phyloP scores from a whole-genome alignment of 2,113 vertebrate genomes.

The Cottus gobio region DNA sequence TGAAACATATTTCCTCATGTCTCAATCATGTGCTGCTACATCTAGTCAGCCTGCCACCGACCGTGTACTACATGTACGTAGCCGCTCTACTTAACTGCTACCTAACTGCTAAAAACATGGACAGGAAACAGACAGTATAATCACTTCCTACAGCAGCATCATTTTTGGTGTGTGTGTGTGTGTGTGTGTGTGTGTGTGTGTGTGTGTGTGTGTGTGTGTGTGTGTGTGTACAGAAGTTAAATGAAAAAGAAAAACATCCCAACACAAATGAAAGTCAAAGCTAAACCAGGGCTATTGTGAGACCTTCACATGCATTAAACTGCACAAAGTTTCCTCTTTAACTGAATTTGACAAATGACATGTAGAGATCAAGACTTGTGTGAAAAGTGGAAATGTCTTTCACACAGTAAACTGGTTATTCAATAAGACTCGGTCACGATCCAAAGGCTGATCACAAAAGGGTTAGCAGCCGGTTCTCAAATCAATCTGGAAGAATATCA shows the following conservation, averaged over 20 bases:
- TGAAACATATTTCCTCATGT: conserved; percentile 10
- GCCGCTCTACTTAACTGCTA: background rate
- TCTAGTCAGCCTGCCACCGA: background rate
- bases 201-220: background rate
- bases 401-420: conserved; percentile 36
- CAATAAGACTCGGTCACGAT: no score
- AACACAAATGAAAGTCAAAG: conserved; percentile 19
- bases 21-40: background rate
- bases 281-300: background rate
- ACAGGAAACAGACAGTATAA: conserved; percentile 63
- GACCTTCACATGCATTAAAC: background rate
- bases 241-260: background rate
- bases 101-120: conserved; percentile 41
- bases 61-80: conserved; percentile 31
- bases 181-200: conserved; percentile 6
- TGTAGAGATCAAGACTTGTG: background rate
- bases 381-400: conserved; percentile 6
- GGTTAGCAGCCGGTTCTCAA: conserved; percentile 45
- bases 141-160: conserved; percentile 64
- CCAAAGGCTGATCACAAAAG: conserved; percentile 33
- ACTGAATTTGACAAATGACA: conserved; percentile 8
- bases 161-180: conserved; percentile 16
- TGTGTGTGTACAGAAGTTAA: background rate
- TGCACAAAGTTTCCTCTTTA: background rate
- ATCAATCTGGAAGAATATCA: conserved; percentile 39